Percentiles rank a stretch among this genome's conserved stretches.
These are phyloP conservation scores for Anoura caudifer DNA, from an alignment of 2,113 vertebrate species.

Conservation along the genomic window DNA sequence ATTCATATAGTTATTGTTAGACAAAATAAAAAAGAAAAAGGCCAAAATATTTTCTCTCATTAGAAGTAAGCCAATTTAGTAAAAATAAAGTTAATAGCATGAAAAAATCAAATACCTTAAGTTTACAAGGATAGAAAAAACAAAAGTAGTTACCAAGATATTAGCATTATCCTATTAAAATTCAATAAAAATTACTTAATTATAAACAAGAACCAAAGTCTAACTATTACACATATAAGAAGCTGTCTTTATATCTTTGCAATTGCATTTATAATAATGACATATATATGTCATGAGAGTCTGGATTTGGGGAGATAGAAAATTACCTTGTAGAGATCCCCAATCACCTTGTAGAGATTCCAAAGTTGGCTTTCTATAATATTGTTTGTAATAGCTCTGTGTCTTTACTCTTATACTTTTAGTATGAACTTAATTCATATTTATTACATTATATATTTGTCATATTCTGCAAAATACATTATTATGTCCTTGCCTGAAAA, in stretches of 20 bases:
- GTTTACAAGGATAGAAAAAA: not conserved
- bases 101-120: not conserved
- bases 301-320: not conserved
- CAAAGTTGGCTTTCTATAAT: not conserved
- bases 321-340: not conserved
- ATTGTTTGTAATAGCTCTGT: not conserved
- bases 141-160: not conserved
- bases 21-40: slow-evolving; percentile 30
- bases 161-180: not conserved
- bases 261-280: not conserved
- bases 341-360: not conserved
- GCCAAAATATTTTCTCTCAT: not conserved
- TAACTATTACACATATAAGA: not conserved
- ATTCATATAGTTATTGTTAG: not conserved
- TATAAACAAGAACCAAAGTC: not conserved
- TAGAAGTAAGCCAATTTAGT: not conserved
- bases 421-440: slow-evolving; percentile 1
- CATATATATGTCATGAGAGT: not conserved
- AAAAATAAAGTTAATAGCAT: not conserved
- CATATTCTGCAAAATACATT: not conserved
- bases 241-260: not conserved
- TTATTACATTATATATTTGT: not conserved
- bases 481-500: slow-evolving; percentile 27
- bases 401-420: not conserved
- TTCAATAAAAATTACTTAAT: slow-evolving; percentile 11